Conservation (phyloP, 2,113 vertebrate species). For the Eleginops maclovinus region DNA sequence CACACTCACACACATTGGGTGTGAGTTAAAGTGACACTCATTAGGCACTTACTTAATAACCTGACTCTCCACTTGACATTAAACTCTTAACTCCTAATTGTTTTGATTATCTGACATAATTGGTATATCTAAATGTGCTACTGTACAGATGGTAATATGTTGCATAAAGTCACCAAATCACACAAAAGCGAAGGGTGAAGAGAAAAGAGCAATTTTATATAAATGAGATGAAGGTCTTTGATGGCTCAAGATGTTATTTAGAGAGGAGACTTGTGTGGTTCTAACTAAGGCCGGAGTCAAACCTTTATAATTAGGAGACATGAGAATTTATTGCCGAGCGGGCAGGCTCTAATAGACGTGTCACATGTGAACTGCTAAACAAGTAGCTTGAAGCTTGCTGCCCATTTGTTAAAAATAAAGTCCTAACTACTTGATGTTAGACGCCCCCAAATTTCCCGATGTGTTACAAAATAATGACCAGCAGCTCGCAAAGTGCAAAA, state of each 20-base stretch:
- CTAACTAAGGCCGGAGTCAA: constrained; percentile 65
- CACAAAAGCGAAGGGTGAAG: constrained; percentile 23
- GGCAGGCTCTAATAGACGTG: constrained; percentile 78
- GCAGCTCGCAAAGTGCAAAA: constrained; percentile 32
- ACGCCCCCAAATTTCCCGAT: constrained; percentile 69
- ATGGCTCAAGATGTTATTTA: constrained; percentile 68
- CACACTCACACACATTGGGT: constrained; percentile 4
- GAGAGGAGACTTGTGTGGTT: constrained; percentile 48
- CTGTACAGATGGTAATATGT: constrained; percentile 60
- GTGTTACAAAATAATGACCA: constrained; percentile 81
- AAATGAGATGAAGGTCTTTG: constrained; percentile 74
- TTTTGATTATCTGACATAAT: constrained; percentile 82
- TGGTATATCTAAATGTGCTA: constrained; percentile 67
- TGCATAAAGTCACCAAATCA: constrained; percentile 62
- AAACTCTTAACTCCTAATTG: constrained; percentile 75
- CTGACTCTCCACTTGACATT: constrained; percentile 67
- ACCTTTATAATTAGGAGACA: constrained; percentile 77
- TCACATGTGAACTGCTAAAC: constrained; percentile 72
- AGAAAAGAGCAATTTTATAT: constrained; percentile 30
- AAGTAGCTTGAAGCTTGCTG: constrained; percentile 66
- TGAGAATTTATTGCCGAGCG: constrained; percentile 57
- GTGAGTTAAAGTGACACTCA: constrained; percentile 67
- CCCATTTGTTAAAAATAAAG: constrained; percentile 79
- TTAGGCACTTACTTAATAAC: constrained; percentile 77
- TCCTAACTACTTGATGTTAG: constrained; percentile 70